Evolutionary conservation across 2,113 vertebrate species (phyloP).

Genomic region (Ptychochromis oligacanthus): DNA sequence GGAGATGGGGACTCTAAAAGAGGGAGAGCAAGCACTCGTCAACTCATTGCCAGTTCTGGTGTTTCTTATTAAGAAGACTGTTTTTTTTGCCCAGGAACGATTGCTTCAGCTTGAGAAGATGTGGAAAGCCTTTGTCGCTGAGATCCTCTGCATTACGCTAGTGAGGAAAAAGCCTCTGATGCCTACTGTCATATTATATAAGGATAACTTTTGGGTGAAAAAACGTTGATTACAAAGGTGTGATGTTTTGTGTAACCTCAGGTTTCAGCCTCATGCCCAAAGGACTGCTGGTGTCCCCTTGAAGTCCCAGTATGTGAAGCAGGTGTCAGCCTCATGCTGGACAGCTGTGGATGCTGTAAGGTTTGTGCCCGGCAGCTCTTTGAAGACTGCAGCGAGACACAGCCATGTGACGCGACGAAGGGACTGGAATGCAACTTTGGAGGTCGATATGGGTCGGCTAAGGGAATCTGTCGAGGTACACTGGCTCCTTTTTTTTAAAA

Average conservation of each 20-base stretch:
- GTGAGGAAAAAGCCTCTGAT: constrained; percentile 54
- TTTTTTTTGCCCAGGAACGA: constrained; percentile 1
- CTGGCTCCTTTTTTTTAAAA: background rate
- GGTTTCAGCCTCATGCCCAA: constrained; percentile 57
- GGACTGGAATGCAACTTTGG: constrained; percentile 97
- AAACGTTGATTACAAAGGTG: constrained; percentile 6
- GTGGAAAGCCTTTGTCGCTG: constrained; percentile 46
- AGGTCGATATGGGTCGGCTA: constrained; percentile 81
- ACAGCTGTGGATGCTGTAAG: constrained; percentile 90
- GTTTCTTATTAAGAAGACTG: background rate
- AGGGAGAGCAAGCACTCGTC: constrained; percentile 27
- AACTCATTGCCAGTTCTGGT: constrained; percentile 23
- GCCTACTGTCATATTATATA: background rate
- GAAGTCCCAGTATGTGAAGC: constrained; percentile 82
- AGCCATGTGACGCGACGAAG: constrained; percentile 92
- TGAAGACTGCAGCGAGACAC: constrained; percentile 89
- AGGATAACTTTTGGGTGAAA: background rate
- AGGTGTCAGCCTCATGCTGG: constrained; percentile 85
- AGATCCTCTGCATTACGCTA: constrained; percentile 48
- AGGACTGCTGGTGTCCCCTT: constrained; percentile 48
- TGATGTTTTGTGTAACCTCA: constrained; percentile 15
- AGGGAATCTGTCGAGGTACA: constrained; percentile 94
- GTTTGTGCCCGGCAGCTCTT: constrained; percentile 93
- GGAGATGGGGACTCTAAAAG: constrained; percentile 37
- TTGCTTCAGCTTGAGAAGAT: constrained; percentile 54